A percentile compares a stretch with the other conserved stretches of the same genome.
These are phyloP conservation scores for Nothoprocta pentlandii DNA, from an alignment of 2,113 vertebrate species.

Conservation along the genomic window DNA sequence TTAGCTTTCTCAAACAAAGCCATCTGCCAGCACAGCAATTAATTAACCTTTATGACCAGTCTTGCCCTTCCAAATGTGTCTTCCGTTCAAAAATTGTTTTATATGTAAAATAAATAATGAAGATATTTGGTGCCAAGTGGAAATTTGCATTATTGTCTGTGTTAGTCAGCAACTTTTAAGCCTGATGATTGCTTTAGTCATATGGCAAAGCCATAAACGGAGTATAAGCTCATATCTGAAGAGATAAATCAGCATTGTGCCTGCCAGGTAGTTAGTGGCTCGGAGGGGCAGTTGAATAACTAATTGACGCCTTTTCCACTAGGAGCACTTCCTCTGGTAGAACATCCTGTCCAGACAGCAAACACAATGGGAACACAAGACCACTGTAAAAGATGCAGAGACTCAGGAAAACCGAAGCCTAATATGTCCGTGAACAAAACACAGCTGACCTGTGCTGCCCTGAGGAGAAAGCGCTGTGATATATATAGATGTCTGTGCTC, in stretches of 20 bases:
- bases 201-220: neutral
- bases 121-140: neutral
- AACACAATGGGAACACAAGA: conserved; percentile 63
- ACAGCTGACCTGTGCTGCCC: conserved; percentile 46
- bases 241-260: conserved; percentile 7
- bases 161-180: conserved; percentile 36
- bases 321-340: conserved; percentile 60
- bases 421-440: conserved; percentile 30
- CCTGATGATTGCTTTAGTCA: neutral
- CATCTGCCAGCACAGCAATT: conserved; percentile 46
- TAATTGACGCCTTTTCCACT: conserved; percentile 68
- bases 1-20: neutral
- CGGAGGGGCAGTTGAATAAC: conserved; percentile 42
- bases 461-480: conserved; percentile 23
- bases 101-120: neutral
- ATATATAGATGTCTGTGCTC: conserved; percentile 34
- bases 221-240: neutral
- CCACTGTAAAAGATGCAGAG: conserved; percentile 43
- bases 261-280: conserved; percentile 19
- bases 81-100: conserved; percentile 6
- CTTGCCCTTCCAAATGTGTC: conserved; percentile 31
- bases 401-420: conserved; percentile 44
- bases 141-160: conserved; percentile 19
- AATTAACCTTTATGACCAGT: conserved; percentile 62
- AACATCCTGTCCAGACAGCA: conserved; percentile 74